Conservation (phyloP, 2,888 invertebrate genomes). For the Elgonia sp. region DNA sequence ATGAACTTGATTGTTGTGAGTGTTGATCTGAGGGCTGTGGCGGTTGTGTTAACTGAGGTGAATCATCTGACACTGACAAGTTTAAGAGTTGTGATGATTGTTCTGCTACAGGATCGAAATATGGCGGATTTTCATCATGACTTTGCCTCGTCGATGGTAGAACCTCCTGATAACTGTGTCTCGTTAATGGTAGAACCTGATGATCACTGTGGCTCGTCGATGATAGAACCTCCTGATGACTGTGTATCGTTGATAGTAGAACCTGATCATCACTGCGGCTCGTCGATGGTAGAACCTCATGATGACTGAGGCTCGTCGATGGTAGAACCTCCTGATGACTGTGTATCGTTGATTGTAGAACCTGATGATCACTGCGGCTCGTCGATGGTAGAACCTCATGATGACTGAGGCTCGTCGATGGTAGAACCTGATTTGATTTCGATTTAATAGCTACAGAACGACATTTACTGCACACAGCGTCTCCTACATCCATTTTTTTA, state of each 20-base stretch:
- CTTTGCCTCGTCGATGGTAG: no score
- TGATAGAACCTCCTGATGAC: no score
- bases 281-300: background rate
- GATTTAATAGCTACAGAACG: slow-evolving; percentile 1
- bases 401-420: slow-evolving; percentile 32
- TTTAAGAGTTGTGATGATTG: slow-evolving; percentile 25
- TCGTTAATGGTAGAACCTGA: background rate
- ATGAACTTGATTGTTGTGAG: slow-evolving; percentile 15
- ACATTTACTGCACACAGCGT: slow-evolving; percentile 26
- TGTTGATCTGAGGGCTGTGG: slow-evolving; percentile 8
- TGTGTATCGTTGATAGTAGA: background rate
- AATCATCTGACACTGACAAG: slow-evolving; percentile 30
- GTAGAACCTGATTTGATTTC: slow-evolving; percentile 13
- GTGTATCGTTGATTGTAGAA: background rate
- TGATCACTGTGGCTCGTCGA: background rate
- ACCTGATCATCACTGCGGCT: background rate
- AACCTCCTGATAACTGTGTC: background rate
- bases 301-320: slow-evolving; percentile 26
- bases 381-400: slow-evolving; percentile 5
- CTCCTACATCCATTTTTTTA: slow-evolving; percentile 8
- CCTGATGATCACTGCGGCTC: background rate
- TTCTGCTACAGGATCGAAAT: slow-evolving; percentile 20
- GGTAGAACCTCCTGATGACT: background rate
- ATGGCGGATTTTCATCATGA: slow-evolving; percentile 4
- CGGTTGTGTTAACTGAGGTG: slow-evolving; percentile 32